Conservation (phyloP, 2,888 invertebrate genomes). For the Bombylius discolor region DNA sequence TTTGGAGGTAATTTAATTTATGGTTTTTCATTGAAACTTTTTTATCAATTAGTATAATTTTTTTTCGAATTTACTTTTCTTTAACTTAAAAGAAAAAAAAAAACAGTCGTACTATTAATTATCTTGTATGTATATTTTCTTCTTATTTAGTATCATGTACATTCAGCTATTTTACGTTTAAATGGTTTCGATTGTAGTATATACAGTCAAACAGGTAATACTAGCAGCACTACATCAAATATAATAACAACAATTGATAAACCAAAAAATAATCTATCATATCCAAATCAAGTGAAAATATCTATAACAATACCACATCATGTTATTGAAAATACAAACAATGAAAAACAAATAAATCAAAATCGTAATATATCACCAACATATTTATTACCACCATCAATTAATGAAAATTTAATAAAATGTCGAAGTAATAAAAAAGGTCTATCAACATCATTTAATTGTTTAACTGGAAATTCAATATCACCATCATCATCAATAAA, state of each 20-base stretch:
- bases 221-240: not conserved
- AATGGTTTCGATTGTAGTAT: conserved; percentile 41
- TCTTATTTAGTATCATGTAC: conserved; percentile 38
- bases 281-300: conserved; percentile 22
- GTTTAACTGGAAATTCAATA: conserved; percentile 14
- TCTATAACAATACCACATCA: conserved; percentile 20
- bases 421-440: conserved; percentile 16
- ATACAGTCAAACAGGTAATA: conserved; percentile 34
- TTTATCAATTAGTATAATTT: not conserved
- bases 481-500: not conserved
- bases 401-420: conserved; percentile 13
- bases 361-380: conserved; percentile 26
- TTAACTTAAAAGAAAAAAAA: not conserved
- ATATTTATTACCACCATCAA: conserved; percentile 24
- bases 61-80: not conserved
- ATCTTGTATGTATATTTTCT: not conserved
- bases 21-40: not conserved
- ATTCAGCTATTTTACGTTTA: conserved; percentile 44
- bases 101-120: not conserved
- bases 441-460: conserved; percentile 30
- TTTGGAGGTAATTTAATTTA: no score
- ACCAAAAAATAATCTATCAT: conserved; percentile 7
- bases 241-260: not conserved
- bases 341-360: not conserved
- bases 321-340: not conserved